These are phyloP conservation scores for Tetranychus truncatus DNA, from an alignment of 2,888 invertebrate species.

Conservation along the genomic window DNA sequence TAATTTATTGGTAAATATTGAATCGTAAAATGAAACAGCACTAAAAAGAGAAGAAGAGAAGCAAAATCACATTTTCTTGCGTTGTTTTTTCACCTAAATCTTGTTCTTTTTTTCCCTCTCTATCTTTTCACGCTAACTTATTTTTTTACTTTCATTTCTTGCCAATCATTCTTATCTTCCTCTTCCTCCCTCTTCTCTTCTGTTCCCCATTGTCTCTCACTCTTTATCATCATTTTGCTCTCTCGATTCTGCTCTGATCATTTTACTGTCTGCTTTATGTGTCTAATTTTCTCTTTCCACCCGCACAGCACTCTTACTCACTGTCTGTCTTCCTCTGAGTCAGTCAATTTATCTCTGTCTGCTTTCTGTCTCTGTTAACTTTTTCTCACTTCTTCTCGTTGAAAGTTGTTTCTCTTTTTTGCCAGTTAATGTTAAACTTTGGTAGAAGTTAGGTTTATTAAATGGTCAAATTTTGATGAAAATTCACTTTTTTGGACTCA, in stretches of 20 bases:
- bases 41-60: not conserved
- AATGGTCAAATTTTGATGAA: no score
- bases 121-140: not conserved
- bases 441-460: no score
- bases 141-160: no score
- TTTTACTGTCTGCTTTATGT: not conserved
- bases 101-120: not conserved
- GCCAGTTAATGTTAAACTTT: no score
- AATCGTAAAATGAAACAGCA: no score
- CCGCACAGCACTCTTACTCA: not conserved
- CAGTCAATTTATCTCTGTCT: not conserved
- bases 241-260: not conserved
- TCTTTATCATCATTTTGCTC: not conserved
- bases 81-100: no score
- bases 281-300: not conserved
- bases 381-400: not conserved
- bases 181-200: slow-evolving; percentile 4
- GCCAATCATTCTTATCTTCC: not conserved
- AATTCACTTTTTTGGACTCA: no score
- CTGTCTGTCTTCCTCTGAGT: not conserved
- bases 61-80: not conserved
- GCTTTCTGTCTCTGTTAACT: not conserved
- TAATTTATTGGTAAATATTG: no score
- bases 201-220: slow-evolving; percentile 5
- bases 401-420: not conserved